These are phyloP conservation scores for Semnornis frantzii DNA, from an alignment of 2,113 vertebrate genomes.

Conservation along the genomic window DNA sequence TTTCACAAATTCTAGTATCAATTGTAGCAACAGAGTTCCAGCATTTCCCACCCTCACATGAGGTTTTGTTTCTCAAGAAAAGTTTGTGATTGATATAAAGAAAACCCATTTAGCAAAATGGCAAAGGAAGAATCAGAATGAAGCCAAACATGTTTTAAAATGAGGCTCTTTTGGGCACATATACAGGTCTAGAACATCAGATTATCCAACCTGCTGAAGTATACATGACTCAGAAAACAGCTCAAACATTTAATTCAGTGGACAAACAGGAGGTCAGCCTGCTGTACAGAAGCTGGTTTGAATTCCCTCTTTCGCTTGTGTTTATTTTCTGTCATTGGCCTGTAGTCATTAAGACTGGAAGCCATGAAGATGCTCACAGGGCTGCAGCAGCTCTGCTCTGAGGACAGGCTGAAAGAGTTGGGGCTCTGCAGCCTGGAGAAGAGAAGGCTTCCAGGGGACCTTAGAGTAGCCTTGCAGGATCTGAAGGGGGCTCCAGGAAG, in stretches of 20 bases:
- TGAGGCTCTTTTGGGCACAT: neutral
- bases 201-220: neutral
- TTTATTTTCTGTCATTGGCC: neutral
- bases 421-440: too few relatives aligned
- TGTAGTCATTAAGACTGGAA: neutral
- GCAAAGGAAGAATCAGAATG: neutral
- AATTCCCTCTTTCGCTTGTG: neutral
- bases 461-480: too few relatives aligned
- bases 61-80: neutral
- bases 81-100: neutral
- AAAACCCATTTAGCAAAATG: neutral
- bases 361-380: too few relatives aligned
- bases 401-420: too few relatives aligned
- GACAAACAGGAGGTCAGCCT: neutral
- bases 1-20: neutral
- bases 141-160: neutral
- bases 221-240: neutral
- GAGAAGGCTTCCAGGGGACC: too few relatives aligned
- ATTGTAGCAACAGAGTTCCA: neutral
- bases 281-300: neutral
- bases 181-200: neutral
- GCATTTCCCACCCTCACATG: neutral
- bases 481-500: too few relatives aligned
- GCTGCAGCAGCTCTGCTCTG: too few relatives aligned
- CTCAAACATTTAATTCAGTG: neutral